Percentiles rank a stretch among this genome's conserved stretches.
Evolutionary conservation across 2,113 vertebrate species (phyloP).

Genomic region (Pyrgilauda ruficollis): DNA sequence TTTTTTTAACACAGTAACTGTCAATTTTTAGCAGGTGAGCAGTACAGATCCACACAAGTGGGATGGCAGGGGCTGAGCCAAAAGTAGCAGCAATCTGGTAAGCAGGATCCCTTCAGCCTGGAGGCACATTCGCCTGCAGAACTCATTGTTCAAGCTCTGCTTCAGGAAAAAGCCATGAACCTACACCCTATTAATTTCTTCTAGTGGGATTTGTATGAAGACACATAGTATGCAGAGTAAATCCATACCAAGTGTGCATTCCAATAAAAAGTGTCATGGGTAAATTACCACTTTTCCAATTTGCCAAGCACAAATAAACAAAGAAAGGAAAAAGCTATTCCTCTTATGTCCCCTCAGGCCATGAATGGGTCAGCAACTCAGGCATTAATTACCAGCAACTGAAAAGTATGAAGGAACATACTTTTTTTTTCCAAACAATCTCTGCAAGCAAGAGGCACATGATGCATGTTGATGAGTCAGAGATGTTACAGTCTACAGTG

Average conservation of each 20-base stretch:
- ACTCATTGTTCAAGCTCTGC: background rate
- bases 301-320: slow-evolving; percentile 31
- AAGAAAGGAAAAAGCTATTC: slow-evolving; percentile 16
- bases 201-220: background rate
- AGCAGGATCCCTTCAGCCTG: background rate
- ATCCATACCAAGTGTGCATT: background rate
- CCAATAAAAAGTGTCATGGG: background rate
- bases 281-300: slow-evolving; percentile 30
- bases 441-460: background rate
- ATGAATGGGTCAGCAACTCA: background rate
- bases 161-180: background rate
- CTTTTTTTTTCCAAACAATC: background rate
- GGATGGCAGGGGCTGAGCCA: slow-evolving; percentile 29
- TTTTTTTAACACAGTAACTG: background rate
- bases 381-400: slow-evolving; percentile 15
- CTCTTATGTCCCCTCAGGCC: background rate
- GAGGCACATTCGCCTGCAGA: background rate
- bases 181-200: background rate
- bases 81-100: slow-evolving; percentile 28
- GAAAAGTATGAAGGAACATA: background rate
- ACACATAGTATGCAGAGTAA: background rate
- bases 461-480: slow-evolving; percentile 6
- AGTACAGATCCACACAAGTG: background rate
- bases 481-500: background rate
- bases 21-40: slow-evolving; percentile 41